Conservation (phyloP, 2,888 invertebrate species). For the Cerceris rybyensis region DNA sequence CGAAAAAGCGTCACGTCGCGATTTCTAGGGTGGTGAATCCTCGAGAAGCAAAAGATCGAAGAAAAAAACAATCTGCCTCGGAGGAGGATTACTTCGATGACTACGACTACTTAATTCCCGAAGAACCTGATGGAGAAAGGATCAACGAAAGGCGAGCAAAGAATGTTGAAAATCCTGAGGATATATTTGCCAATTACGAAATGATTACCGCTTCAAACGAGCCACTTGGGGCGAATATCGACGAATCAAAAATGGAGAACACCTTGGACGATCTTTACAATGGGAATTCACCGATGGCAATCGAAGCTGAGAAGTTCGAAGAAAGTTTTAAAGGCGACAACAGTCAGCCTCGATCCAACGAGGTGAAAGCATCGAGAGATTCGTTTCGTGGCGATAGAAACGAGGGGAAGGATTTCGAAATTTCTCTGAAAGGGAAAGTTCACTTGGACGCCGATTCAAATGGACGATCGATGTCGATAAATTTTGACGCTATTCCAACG, state of each 20-base stretch:
- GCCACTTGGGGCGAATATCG: neutral
- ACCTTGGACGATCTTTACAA: neutral
- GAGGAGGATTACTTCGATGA: neutral
- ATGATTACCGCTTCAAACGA: neutral
- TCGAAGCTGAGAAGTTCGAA: constrained; percentile 1
- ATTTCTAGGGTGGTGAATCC: neutral
- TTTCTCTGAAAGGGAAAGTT: constrained; percentile 68
- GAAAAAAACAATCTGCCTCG: constrained; percentile 11
- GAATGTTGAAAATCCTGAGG: neutral
- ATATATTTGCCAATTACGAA: neutral
- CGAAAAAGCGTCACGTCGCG: constrained; percentile 17
- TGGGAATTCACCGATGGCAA: constrained; percentile 3
- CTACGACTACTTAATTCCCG: constrained; percentile 21
- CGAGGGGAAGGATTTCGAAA: constrained; percentile 50
- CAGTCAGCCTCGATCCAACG: neutral
- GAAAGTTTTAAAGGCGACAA: neutral
- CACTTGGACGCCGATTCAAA: constrained; percentile 63
- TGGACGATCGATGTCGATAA: constrained; percentile 63
- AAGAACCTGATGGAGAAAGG: constrained; percentile 5
- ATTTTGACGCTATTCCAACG: constrained; percentile 61
- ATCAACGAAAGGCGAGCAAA: neutral
- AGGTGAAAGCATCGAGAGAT: neutral
- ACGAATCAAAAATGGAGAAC: neutral
- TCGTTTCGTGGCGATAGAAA: too few species aligned
- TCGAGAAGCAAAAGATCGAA: neutral